Evolutionary conservation across 2,888 invertebrate genomes (phyloP).

Genomic region (Tetheella fluctuosa): DNA sequence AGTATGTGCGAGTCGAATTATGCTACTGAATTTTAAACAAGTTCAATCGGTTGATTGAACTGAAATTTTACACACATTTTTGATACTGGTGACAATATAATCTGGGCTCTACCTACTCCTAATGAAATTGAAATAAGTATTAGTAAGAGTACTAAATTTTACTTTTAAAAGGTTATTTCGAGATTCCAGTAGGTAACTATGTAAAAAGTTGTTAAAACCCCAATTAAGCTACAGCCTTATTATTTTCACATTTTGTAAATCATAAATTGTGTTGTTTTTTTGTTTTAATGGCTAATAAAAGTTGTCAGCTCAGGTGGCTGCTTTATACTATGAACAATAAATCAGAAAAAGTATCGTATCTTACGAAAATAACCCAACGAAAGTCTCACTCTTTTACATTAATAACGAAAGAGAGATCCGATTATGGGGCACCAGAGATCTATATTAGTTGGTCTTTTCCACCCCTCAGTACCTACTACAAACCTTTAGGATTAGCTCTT

Average conservation of each 20-base stretch:
- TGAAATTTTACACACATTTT: no score
- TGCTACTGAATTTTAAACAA: no score
- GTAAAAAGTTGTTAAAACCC: not conserved
- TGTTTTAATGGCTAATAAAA: constrained; percentile 50
- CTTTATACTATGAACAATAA: constrained; percentile 47
- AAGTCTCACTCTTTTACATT: constrained; percentile 27
- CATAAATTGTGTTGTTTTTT: constrained; percentile 40
- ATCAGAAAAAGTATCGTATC: constrained; percentile 43
- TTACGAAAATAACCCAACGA: constrained; percentile 31
- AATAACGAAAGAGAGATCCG: constrained; percentile 28
- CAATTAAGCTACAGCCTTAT: constrained; percentile 19
- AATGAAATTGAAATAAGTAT: no score
- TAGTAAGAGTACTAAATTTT: no score
- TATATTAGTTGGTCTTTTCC: constrained; percentile 32
- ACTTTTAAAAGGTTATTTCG: no score
- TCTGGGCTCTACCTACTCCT: no score
- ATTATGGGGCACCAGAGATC: constrained; percentile 28
- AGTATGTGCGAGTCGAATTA: no score
- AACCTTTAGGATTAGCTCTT: constrained; percentile 47
- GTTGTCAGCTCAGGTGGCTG: constrained; percentile 52
- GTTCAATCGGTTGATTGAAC: no score
- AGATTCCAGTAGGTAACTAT: not conserved
- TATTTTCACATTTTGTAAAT: constrained; percentile 32
- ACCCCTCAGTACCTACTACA: constrained; percentile 33
- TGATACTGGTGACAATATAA: no score